A percentile compares a stretch with the other conserved stretches of the same genome.
Conservation (phyloP, 2,888 invertebrate species). For the Scaptomyza tumidula region DNA sequence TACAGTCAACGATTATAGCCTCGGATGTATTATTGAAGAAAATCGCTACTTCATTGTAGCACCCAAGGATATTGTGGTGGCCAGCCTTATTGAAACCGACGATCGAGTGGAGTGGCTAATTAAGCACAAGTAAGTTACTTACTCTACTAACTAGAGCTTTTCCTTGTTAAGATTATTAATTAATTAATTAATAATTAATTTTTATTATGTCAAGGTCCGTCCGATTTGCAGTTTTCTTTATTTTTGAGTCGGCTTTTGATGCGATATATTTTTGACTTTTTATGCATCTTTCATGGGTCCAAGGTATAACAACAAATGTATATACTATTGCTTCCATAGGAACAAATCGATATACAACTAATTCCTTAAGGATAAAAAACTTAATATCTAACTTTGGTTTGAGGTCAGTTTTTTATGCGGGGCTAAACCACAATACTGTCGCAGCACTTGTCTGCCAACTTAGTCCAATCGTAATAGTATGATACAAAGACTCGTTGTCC, state of each 20-base stretch:
- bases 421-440: conserved; percentile 77
- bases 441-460: conserved; percentile 83
- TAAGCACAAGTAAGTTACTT: conserved; percentile 88
- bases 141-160: neutral
- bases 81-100: conserved; percentile 95
- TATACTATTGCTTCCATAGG: conserved; percentile 35
- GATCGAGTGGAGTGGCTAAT: conserved; percentile 97
- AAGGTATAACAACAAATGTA: neutral
- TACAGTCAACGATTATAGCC: conserved; percentile 94
- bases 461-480: conserved; percentile 84
- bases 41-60: conserved; percentile 96
- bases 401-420: neutral
- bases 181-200: too few species aligned
- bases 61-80: conserved; percentile 96
- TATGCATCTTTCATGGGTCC: too few species aligned
- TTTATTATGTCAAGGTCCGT: too few species aligned
- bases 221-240: too few species aligned
- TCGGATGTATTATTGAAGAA: conserved; percentile 94
- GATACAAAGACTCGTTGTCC: conserved; percentile 69
- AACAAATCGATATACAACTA: conserved; percentile 19
- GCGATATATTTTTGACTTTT: too few species aligned
- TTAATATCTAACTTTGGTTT: conserved; percentile 32
- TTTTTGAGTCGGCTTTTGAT: too few species aligned
- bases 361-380: conserved; percentile 2
- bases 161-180: neutral